Conservation (phyloP, 37 sponge, comb jelly and placozoan genomes). For the Halisarca cf. caerulea region DNA sequence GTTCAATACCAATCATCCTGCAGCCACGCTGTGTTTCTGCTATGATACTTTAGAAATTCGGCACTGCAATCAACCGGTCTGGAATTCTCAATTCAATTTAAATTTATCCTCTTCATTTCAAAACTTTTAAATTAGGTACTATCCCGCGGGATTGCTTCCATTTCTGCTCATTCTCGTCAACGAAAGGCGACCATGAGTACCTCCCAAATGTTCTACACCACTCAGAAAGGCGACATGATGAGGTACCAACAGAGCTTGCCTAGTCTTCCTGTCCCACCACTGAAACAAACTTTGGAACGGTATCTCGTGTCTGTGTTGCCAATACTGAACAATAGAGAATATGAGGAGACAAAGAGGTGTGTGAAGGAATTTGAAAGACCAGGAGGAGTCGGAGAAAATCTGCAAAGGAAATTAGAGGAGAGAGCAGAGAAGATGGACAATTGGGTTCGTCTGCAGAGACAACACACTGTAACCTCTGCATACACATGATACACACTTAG, state of each 20-base stretch:
- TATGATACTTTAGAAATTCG: no score
- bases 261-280: slow-evolving; percentile 80
- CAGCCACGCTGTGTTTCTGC: no score
- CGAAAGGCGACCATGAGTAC: no score
- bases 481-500: no score
- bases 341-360: slow-evolving; percentile 46
- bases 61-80: no score
- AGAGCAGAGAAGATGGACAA: slow-evolving; percentile 63
- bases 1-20: no score
- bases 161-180: no score
- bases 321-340: slow-evolving; percentile 60
- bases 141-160: no score
- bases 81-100: no score
- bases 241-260: slow-evolving; percentile 44
- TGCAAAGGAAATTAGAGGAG: slow-evolving; percentile 66
- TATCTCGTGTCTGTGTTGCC: slow-evolving; percentile 43
- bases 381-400: slow-evolving; percentile 73
- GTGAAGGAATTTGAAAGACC: slow-evolving; percentile 73
- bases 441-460: slow-evolving; percentile 84
- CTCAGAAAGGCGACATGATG: slow-evolving; percentile 61
- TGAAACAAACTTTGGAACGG: slow-evolving; percentile 72
- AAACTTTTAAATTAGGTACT: no score
- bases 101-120: no score
- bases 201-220: slow-evolving; percentile 6
- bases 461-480: no score